Evolutionary conservation across 2,888 invertebrate species (phyloP), one percentile per base, ranked within the genome.

Genomic region (Heliconius ethilla): DNA sequence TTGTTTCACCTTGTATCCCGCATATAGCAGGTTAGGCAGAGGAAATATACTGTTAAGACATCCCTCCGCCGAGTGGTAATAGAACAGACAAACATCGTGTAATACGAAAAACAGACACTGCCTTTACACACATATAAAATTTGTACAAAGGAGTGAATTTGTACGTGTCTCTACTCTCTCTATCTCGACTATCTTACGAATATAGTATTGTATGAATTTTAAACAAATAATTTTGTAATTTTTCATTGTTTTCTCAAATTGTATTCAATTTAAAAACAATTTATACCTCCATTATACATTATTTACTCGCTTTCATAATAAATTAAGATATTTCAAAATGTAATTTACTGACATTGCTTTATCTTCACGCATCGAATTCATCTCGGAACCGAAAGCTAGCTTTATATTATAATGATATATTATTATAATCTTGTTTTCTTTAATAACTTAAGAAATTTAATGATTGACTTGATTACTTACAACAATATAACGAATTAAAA

Each of bases 361-460:
- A 63, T 69, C 55, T 29, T 72, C 27, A 72, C 11, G 55, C 72
- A 33, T 22, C 15, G 55, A 69, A 59, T 59, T 25, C 69, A 45
- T 69, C 40, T 69, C 40, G 69, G 69, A 45, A 45, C 69, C 69
- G 69, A 69, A 45, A 69, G 69, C 25, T 69, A 18, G 69, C 25
- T 67, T 13, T 67, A 40, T 67, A 67, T n/a, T 67, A 40, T 40
- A 67, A n/a, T n/a, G 3, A 59, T 63, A 25, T 63, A 27, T 18
- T 63, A 29, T 63, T 63, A 63, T 29, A 27, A 5, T 63, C 29
- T 33, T 66, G 66, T 13, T 66, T 75, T 33, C 29, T 66, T 33
- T 66, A 33, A 66, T 33, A 33, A 33, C 18, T 29, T 66, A 66
- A 66, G 29, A 66, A 66, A 63, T 63, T 63, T 27, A 63, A 63